Conservation (phyloP, 92 coral and sea anemone genomes). For the Palythoa grandiflora region DNA sequence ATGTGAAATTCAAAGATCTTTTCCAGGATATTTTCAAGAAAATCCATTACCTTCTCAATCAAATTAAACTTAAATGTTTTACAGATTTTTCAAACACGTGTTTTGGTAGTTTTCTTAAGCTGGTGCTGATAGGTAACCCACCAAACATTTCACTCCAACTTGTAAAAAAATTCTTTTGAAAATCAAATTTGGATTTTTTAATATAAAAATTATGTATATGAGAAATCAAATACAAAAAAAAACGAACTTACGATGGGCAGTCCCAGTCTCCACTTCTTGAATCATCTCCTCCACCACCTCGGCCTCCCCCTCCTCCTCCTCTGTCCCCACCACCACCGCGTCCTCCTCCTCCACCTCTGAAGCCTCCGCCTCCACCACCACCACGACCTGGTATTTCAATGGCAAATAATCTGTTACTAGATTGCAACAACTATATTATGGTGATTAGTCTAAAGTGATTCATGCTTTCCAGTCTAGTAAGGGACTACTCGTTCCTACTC, state of each 20-base stretch:
- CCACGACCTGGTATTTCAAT: conserved; percentile 54
- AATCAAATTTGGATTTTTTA: too few species aligned
- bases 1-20: too few species aligned
- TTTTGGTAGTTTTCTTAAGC: too few species aligned
- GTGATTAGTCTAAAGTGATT: background rate
- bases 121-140: too few species aligned
- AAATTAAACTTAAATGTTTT: too few species aligned
- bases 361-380: conserved; percentile 71
- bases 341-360: conserved; percentile 71
- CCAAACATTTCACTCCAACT: too few species aligned
- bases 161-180: too few species aligned
- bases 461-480: background rate
- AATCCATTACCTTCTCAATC: too few species aligned
- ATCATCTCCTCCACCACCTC: conserved; percentile 66
- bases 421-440: background rate
- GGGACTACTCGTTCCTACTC: too few species aligned
- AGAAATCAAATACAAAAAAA: background rate
- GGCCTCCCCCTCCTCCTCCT: conserved; percentile 66
- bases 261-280: conserved; percentile 98
- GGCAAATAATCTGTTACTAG: background rate
- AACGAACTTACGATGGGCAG: conserved; percentile 89
- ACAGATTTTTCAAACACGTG: too few species aligned
- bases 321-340: conserved; percentile 68
- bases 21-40: too few species aligned
- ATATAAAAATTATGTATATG: too few species aligned